phyloP scores from a whole-genome alignment of 2,888 invertebrate genomes.

The Cantharis flavilabris region DNA sequence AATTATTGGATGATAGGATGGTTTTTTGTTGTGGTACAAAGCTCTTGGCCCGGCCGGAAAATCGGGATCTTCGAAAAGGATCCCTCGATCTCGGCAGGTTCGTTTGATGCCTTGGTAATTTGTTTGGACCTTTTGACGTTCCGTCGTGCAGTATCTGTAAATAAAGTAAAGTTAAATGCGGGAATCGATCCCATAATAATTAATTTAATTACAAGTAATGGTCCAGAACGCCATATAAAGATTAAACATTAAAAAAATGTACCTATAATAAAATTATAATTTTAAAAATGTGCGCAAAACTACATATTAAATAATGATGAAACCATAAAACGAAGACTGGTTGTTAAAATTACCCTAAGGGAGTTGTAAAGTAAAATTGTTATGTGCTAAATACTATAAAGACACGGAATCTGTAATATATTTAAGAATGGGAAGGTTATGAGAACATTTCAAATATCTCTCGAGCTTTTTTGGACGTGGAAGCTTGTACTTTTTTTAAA shows the following conservation, averaged over 20 bases:
- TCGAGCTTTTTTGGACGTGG: background rate
- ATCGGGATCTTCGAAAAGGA: slow-evolving; percentile 66
- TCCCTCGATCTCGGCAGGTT: slow-evolving; percentile 61
- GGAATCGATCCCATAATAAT: background rate
- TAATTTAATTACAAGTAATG: background rate
- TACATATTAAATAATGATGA: background rate
- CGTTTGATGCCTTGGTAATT: slow-evolving; percentile 60
- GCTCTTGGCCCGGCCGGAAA: slow-evolving; percentile 62
- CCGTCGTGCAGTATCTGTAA: slow-evolving; percentile 59
- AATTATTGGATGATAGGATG: slow-evolving; percentile 60
- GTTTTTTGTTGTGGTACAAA: slow-evolving; percentile 62
- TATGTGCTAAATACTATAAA: background rate
- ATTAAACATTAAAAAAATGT: background rate
- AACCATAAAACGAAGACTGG: background rate
- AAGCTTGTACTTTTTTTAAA: background rate
- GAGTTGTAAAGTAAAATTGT: background rate
- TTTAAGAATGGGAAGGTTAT: background rate
- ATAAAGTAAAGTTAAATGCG: slow-evolving; percentile 5
- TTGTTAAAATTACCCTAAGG: background rate
- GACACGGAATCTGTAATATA: background rate
- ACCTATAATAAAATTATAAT: background rate
- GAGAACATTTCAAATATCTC: background rate
- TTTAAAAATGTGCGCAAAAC: background rate
- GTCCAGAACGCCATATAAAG: background rate
- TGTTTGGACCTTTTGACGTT: slow-evolving; percentile 51